Evolutionary conservation across 2,113 vertebrate genomes (phyloP).

Genomic region (Gadus chalcogrammus): DNA sequence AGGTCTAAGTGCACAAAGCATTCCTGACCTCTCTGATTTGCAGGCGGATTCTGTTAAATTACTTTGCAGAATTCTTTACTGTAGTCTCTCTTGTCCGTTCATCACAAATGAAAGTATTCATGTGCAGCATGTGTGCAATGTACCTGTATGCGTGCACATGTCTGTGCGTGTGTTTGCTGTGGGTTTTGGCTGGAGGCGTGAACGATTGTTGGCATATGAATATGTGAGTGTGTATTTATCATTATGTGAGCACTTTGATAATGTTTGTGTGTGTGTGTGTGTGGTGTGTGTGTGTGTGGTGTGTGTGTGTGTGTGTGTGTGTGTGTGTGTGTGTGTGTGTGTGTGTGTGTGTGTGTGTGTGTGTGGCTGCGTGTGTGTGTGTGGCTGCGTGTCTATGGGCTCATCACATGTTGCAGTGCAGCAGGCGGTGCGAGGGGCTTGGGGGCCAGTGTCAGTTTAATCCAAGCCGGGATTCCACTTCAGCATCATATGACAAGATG

Average conservation of each 20-base stretch:
- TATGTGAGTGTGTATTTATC: neutral
- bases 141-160: neutral
- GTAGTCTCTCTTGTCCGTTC: too few species aligned
- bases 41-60: too few species aligned
- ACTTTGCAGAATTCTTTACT: too few species aligned
- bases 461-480: slow-evolving; percentile 14
- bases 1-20: too few species aligned
- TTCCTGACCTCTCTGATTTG: too few species aligned
- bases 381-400: neutral
- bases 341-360: too few species aligned
- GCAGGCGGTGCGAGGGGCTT: too few species aligned
- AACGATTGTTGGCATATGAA: neutral
- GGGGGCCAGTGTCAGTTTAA: slow-evolving; percentile 6
- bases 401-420: neutral
- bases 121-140: neutral
- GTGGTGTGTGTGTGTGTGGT: slow-evolving; percentile 1
- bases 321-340: too few species aligned
- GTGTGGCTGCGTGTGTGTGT: too few species aligned
- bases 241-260: neutral
- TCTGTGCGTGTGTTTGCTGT: neutral
- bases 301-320: neutral
- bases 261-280: neutral
- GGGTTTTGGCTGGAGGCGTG: neutral
- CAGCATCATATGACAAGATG: slow-evolving; percentile 45
- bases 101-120: too few species aligned